A percentile compares a stretch with the other conserved stretches of the same genome.
phyloP scores from a whole-genome alignment of 2,113 vertebrate genomes.

The Calcarius ornatus region DNA sequence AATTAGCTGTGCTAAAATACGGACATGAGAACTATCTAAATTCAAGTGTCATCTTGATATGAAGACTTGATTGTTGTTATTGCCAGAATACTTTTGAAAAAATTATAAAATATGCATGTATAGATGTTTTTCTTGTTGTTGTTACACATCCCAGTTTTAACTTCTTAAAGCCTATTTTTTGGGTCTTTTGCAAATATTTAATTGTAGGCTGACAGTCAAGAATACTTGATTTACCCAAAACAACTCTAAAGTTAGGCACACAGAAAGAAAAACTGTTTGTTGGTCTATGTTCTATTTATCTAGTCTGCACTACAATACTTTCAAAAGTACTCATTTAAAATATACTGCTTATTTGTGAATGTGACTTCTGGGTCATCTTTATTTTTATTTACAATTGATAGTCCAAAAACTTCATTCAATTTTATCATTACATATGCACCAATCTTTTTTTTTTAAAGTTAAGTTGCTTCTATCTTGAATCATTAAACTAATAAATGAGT shows the following conservation, averaged over 20 bases:
- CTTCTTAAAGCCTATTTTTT: not conserved
- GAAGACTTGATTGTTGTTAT: not conserved
- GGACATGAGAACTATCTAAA: not conserved
- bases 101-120: not conserved
- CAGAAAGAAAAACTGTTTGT: not conserved
- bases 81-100: not conserved
- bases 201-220: not conserved
- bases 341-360: not conserved
- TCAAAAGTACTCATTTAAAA: not conserved
- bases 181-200: not conserved
- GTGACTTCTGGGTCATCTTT: not conserved
- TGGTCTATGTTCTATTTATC: not conserved
- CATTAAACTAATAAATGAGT: not conserved
- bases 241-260: not conserved
- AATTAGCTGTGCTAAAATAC: not conserved
- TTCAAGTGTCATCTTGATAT: not conserved
- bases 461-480: not conserved
- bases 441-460: not conserved
- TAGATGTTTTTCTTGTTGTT: not conserved
- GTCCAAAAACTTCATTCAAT: not conserved
- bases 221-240: not conserved
- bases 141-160: not conserved
- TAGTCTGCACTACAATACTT: not conserved
- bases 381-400: not conserved
- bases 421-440: not conserved